These are phyloP conservation scores for Sapajus apella DNA, from an alignment of 2,113 vertebrate species.

Conservation along the genomic window DNA sequence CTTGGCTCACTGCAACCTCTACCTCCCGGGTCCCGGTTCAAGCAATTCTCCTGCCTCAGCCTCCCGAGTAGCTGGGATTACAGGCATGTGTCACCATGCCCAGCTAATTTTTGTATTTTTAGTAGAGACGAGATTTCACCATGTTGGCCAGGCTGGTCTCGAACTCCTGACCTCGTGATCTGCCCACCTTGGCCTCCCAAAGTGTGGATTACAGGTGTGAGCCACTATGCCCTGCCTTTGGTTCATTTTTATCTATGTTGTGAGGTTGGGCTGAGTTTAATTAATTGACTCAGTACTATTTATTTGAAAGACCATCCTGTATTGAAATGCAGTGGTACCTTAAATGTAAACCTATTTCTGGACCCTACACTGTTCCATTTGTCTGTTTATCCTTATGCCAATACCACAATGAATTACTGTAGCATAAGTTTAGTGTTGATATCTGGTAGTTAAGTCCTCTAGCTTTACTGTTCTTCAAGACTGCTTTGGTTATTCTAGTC, in stretches of 20 bases:
- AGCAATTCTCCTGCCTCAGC: too few species aligned
- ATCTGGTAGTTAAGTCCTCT: not conserved
- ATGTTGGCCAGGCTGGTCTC: too few species aligned
- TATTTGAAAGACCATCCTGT: not conserved
- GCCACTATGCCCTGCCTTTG: not conserved
- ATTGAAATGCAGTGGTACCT: not conserved
- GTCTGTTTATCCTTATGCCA: not conserved
- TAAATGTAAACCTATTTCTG: not conserved
- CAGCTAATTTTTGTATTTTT: too few species aligned
- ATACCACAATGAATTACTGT: not conserved
- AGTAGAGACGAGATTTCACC: too few species aligned
- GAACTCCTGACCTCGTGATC: too few species aligned
- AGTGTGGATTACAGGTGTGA: too few species aligned
- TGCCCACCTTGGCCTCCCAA: too few species aligned
- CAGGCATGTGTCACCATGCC: too few species aligned
- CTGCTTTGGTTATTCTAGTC: not conserved
- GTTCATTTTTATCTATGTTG: not conserved
- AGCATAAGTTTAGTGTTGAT: not conserved
- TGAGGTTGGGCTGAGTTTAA: not conserved
- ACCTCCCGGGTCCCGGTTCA: too few species aligned
- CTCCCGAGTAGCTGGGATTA: too few species aligned
- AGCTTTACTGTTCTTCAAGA: not conserved
- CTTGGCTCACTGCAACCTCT: too few species aligned
- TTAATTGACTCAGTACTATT: not conserved
- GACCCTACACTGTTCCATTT: not conserved